A percentile compares a stretch with the other conserved stretches of the same genome.
phyloP scores from a whole-genome alignment of 1,140 invertebrate genomes.

The Drosophila bocqueti region DNA sequence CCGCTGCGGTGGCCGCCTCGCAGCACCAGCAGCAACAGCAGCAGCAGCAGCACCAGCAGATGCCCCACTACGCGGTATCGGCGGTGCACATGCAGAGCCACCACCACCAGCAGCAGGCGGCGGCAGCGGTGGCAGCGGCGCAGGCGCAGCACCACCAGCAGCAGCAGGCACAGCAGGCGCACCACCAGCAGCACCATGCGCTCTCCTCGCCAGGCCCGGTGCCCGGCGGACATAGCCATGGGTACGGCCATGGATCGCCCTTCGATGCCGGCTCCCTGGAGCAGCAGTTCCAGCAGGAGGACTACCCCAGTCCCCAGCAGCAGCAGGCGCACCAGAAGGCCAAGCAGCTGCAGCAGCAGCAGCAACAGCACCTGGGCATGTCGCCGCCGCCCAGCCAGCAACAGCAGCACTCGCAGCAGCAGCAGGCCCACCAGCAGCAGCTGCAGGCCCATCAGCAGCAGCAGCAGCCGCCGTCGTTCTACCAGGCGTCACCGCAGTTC shows the following conservation, averaged over 20 bases:
- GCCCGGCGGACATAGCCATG: conserved; percentile 53
- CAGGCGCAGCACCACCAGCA: conserved; percentile 83
- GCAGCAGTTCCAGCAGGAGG: conserved; percentile 78
- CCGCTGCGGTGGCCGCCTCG: conserved; percentile 85
- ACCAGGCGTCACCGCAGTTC: conserved; percentile 87
- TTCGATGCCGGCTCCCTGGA: conserved; percentile 74
- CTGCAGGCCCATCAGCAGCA: conserved; percentile 56
- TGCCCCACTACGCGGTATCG: conserved; percentile 81
- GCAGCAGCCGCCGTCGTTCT: conserved; percentile 77
- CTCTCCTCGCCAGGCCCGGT: conserved; percentile 75
- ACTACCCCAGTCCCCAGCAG: conserved; percentile 81
- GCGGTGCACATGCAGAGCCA: conserved; percentile 77
- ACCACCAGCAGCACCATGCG: conserved; percentile 72
- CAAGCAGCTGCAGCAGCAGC: conserved; percentile 69
- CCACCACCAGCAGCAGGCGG: conserved; percentile 87
- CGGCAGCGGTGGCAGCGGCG: conserved; percentile 85
- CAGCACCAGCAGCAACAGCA: conserved; percentile 86
- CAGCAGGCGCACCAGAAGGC: conserved; percentile 71
- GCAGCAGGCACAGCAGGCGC: conserved; percentile 83
- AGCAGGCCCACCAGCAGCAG: conserved; percentile 55
- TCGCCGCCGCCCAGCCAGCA: conserved; percentile 84
- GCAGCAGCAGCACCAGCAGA: conserved; percentile 84
- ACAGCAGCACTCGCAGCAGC: conserved; percentile 63
- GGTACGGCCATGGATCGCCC: conserved; percentile 72
- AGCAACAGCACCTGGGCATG: conserved; percentile 69